Base-by-base conservation (phyloP, 2,888 invertebrate species). In the Tetragonula carbonaria region DNA sequence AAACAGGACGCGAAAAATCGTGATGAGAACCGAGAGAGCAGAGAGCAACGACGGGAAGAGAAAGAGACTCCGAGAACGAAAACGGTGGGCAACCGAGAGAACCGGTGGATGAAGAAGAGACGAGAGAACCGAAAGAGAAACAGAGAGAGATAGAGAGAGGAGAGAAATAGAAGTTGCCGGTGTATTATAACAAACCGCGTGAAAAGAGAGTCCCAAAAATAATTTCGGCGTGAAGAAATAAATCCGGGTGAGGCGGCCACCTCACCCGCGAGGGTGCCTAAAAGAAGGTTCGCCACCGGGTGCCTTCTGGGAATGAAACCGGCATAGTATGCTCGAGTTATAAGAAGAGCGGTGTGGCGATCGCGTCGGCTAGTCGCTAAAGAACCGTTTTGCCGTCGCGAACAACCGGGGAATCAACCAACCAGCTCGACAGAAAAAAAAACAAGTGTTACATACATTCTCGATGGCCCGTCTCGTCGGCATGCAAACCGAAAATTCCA, bases 181-280 rank as follows among this genome's bases (percentile, higher is more conserved):
- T 87, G 93, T 92, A 92, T 93, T 92, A 28, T 28, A 93, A 93
- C 91, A 93, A 93, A 93, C 92, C 91, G 92, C 92, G 93, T 90
- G 93, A 94, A 94, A 94, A 94, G 94, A 93, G 45, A 45, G 33
- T 93, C 93, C 93, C 94, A 94, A 94, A 94, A 94, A 94, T 94
- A 94, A 94, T 94, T 93, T 90, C 91, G 92, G 90, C 92, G 93
- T 90, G 93, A 92, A 92, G 93, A 93, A 94, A 94, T 93, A 93
- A 94, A 93, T 93, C 92, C 82, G 87, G 92, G 91, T 86, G 87
- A 85, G 87, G 83, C 76, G 81, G 76, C 77, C 45, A 8, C 45
- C 45, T 45, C 8, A 45, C 8, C 45, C 82, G 87, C 83, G 87
- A 88, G 81, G 87, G 89, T 87, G 89, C 89, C 88, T 88, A 88